These are phyloP conservation scores for Oreonectes daqikongensis DNA, from an alignment of 2,797 vertebrate species.

Conservation along the genomic window DNA sequence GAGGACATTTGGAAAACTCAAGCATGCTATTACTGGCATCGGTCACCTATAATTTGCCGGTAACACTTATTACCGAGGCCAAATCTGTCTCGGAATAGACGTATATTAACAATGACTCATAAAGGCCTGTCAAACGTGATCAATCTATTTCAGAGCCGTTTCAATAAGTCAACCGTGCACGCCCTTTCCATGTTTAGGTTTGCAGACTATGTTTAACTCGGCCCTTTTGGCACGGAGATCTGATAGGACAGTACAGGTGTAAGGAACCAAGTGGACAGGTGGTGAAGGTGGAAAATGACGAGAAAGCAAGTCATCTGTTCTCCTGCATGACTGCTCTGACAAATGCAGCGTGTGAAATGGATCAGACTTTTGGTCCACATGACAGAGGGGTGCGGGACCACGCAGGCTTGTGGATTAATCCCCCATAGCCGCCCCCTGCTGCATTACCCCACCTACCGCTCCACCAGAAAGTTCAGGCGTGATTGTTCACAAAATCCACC, in stretches of 20 bases:
- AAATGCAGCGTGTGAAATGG: conserved; percentile 59
- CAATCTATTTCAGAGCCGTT: conserved; percentile 10
- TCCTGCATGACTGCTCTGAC: conserved; percentile 73
- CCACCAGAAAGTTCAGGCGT: conserved; percentile 13
- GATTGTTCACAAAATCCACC: conserved; percentile 33
- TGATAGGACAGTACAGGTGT: conserved; percentile 78
- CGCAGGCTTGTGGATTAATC: conserved; percentile 58
- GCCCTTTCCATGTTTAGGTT: conserved; percentile 47
- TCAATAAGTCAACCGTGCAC: conserved; percentile 28
- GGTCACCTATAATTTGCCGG: conserved; percentile 25
- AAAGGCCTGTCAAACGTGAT: conserved; percentile 11
- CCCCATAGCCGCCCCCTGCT: conserved; percentile 31
- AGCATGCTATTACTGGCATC: conserved; percentile 46
- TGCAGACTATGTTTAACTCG: conserved; percentile 57
- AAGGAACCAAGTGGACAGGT: conserved; percentile 75
- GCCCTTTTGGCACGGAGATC: conserved; percentile 66
- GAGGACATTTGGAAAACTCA: conserved; percentile 46
- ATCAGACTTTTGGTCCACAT: conserved; percentile 63
- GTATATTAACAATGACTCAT: conserved; percentile 28
- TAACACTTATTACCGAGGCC: conserved; percentile 22
- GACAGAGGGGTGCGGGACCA: conserved; percentile 59
- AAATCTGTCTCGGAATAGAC: conserved; percentile 26
- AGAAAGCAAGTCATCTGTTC: conserved; percentile 69
- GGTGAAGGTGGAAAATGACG: conserved; percentile 73
- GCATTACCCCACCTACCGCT: conserved; percentile 25